Base-by-base conservation (phyloP, 2,888 invertebrate species). In the Phyto melanocephala region DNA sequence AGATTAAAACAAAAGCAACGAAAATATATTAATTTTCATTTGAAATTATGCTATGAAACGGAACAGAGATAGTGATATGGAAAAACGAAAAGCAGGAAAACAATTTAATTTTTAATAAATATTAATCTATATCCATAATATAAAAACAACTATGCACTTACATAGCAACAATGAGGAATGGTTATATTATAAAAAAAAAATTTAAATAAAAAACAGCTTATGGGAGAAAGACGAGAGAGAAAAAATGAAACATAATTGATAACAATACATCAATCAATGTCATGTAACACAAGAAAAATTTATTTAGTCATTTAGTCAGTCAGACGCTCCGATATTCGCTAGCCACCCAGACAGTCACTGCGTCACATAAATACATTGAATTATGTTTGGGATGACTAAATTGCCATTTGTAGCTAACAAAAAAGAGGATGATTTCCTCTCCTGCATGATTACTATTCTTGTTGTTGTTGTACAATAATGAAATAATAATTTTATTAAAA, bases 241-340 rank as follows among this genome's bases (percentile, higher is more conserved):
- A 63, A 67, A 24, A 24, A 62, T 47, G 56, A 67, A 50, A 71
- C 67, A 80, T 82, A 82, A 82, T 82, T 80, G 82, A 82, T 82
- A 82, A 79, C 71, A 75, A 80, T 82, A 82, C 75, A 82, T 82
- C 82, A 79, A 82, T 82, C 82, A 82, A 52, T 80, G 82, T 82
- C 82, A 62, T 70, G 70, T 71, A 67, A 67, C 20, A 74, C 42
- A 67, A 62, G 60, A 72, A 80, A 62, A 40, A 72, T 72, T 70
- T 70, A 77, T 77, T 79, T 42, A 72, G 65, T 79, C 52, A 60
- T 24, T 63, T 68, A 47, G 50, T 67, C 67, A 40, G 20, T 37
- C 33, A 37, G n/a, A 24, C 28, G 24, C 5, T 28, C 13, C 11
- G 6, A 28, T n/a, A 60, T 24, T 60, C 15, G 13, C 24, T 13